Base-by-base conservation (phyloP, 2,888 invertebrate genomes). In the Antheraea assamensis region DNA sequence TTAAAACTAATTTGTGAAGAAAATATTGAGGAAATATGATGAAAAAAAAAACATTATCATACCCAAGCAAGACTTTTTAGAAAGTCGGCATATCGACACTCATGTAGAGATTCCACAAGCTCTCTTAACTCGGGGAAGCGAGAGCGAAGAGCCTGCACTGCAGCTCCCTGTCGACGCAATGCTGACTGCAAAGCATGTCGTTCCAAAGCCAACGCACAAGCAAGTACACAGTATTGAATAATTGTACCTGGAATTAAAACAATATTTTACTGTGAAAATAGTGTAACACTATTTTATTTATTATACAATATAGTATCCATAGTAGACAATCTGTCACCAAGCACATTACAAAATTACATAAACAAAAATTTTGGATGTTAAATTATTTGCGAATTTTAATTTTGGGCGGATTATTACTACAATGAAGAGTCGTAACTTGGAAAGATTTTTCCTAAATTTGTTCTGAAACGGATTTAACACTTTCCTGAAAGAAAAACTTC, bases 51-150 rank as follows among this genome's bases (percentile, higher is more conserved):
- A 49, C 4, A 31, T n/a, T 7, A 7, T 31, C 70, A 68, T 83
- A 95, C 95, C 95, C 95, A 95, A 76, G 95, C 95, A 71, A 95
- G 88, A 79, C 94, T 95, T 84, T 94, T 95, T 89, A 95, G 88
- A 92, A 99, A 99, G 79, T 99, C 97, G n/a, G 97, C 97, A 89
- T 99, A 99, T 78, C 98, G 97, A 85, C 98, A 99, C 83, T 98
- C 97, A 88, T 99, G 99, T 21, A 99, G 93, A 0, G 99, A 98
- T 82, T 95, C 95, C 73, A 98, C 95, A 78, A 96, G 96, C 78
- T 96, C 95, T 74, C 95, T 90, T 0, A 97, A 90, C 77, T 96
- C 95, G 4, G 96, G 96, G 87, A 95, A 95, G 72, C 96, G 93
- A 30, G 96, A 96, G 76, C 97, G 96, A 19, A 98, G 91, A 0